Evolutionary conservation across 2,113 vertebrate species (phyloP).

Genomic region (Notothenia rossii): DNA sequence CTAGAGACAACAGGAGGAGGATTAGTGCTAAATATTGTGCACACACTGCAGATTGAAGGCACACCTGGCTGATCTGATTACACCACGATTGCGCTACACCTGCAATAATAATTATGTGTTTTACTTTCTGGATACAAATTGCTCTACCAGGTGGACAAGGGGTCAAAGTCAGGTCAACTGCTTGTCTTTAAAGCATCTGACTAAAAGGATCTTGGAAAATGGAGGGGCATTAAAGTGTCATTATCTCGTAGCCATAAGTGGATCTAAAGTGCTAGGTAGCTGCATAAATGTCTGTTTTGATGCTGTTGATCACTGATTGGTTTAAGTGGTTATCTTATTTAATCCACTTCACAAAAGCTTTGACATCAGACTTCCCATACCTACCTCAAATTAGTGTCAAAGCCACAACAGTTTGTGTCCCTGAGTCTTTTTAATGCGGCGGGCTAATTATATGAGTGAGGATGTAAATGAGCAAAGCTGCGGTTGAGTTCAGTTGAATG

Average conservation of each 20-base stretch:
- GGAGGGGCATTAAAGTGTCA: too few relatives aligned
- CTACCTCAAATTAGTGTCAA: not conserved
- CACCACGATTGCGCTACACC: not conserved
- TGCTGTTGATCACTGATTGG: not conserved
- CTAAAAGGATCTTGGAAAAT: not conserved
- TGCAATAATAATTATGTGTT: not conserved
- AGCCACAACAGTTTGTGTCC: conserved; percentile 3
- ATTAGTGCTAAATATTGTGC: too few relatives aligned
- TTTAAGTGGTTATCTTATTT: not conserved
- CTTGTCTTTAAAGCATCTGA: not conserved
- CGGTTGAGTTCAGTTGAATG: conserved; percentile 10
- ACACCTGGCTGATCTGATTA: not conserved
- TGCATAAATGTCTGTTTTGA: not conserved
- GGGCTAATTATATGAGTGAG: conserved; percentile 15
- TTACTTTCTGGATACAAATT: not conserved
- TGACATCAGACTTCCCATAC: not conserved
- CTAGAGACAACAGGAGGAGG: not conserved
- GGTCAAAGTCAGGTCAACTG: not conserved
- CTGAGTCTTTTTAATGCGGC: conserved; percentile 3
- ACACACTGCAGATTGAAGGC: not conserved
- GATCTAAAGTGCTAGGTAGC: not conserved
- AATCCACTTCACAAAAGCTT: not conserved
- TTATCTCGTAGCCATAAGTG: not conserved
- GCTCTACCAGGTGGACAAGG: not conserved
- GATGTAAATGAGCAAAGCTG: conserved; percentile 16